Base-by-base conservation (phyloP, 2,888 invertebrate genomes). In the Nymphalis urticae region DNA sequence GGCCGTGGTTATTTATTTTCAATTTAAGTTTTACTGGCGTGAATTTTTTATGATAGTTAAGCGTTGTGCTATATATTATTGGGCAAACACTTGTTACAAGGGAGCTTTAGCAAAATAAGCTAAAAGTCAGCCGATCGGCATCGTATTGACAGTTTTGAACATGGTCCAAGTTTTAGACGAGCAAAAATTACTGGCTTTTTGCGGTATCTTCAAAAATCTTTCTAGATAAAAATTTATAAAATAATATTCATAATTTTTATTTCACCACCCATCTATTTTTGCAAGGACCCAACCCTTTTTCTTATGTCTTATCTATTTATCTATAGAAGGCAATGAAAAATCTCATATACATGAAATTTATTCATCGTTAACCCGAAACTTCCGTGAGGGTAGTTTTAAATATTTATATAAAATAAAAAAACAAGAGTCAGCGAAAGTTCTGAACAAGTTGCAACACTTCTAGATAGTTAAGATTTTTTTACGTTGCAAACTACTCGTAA, bases 321-420 rank as follows among this genome's bases (percentile, higher is more conserved):
- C 42, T 13, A 13, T 13, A 13, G 42, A 4, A 42, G 5, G 27
- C 27, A 32, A 32, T 32, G 27, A 32, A 32, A 32, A 32, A 6
- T 32, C 27, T 42, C 13, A 4, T 13, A 42, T 42, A 48, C n/a
- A 61, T 56, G 65, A 65, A 65, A 69, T 69, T 54, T 65, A 69
- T 69, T 69, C 65, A 69, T 69, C 62, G 69, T 58, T 58, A 65
- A 69, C 62, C 69, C 69, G 27, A 69, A 69, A 66, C 65, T 69
- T 69, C 42, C n/a, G 56, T n/a, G 42, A 42, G 48, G 62, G 59
- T 42, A 53, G 51, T 69, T 65, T 69, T 69, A 65, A 65, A 69
- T 69, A 69, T 69, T 69, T 69, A 69, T 69, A 62, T 51, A 69
- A 65, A 64, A 59, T 36, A 56, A 67, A 47, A 67, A 62, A 53